Evolutionary conservation across 2,888 invertebrate species (phyloP), one percentile per base, ranked within the genome.

Genomic region (Tachystola acroxantha): DNA sequence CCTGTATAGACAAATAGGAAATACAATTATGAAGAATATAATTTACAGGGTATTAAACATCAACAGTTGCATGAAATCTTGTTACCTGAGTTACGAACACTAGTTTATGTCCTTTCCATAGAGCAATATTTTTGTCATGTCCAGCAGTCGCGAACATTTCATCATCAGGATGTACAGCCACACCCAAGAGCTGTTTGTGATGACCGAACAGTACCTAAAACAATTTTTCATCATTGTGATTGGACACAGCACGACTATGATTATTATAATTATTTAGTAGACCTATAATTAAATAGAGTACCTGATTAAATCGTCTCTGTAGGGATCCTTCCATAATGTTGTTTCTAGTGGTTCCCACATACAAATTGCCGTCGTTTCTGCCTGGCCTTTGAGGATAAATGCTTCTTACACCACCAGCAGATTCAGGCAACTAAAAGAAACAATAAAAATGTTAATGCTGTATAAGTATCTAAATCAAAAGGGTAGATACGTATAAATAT

Each of bases 141-240:
- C 97, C 97, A 1, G 96, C 96, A 0, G 97, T 96, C 1, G 96
- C 95, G 63, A 96, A 96, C 49, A 96, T 90, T 74, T 96, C 96
- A 60, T 95, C 95, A 53, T 95, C 95, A 0, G 96, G 96, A 74
- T 97, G 96, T 1, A 95, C 94, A 2, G 96, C 95, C 37, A 97
- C 73, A 0, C 96, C 96, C 92, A 94, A 94, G 2, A 97, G 85
- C 68, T 94, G 95, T 39, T 95, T 91, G 35, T 94, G 93, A 71
- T 97, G 96, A 0, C 97, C 97, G 70, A 97, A 95, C 20, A 95
- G 91, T 19, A 95, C 92, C 91, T 93, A 64, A 12, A 61, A 49
- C 29, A 37, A n/a, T 10, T 4, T 26, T 16, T 16, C 16, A 16
- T n/a, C n/a, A 4, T 16, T 16, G 16, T 16, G 6, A 16, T 16